Conservation (phyloP, 2,888 invertebrate genomes). For the Drosophila nigricruria region DNA sequence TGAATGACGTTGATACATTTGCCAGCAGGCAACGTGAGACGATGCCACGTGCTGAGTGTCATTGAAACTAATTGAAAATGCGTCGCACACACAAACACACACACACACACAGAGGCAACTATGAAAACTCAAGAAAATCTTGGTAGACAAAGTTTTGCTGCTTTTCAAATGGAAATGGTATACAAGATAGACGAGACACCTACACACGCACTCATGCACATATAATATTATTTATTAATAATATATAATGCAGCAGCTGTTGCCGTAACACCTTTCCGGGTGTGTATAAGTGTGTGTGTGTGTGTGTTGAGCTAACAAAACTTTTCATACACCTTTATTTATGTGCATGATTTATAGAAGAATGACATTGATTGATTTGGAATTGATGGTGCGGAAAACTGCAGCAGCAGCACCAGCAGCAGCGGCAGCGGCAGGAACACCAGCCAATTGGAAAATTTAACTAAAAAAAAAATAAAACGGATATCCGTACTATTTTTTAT, state of each 20-base stretch:
- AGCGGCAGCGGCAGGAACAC: constrained; percentile 2
- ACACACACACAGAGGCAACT: constrained; percentile 24
- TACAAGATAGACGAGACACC: constrained; percentile 31
- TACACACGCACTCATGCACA: constrained; percentile 20
- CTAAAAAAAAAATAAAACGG: constrained; percentile 25
- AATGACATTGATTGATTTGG: constrained; percentile 76
- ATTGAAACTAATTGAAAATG: constrained; percentile 77
- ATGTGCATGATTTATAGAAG: constrained; percentile 76
- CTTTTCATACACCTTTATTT: constrained; percentile 65
- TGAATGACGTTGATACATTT: constrained; percentile 71
- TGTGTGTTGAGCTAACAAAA: constrained; percentile 34
- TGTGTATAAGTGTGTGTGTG: constrained; percentile 5
- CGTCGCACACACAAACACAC: constrained; percentile 42
- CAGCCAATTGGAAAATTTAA: constrained; percentile 35
- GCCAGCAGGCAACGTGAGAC: constrained; percentile 42
- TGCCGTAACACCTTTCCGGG: constrained; percentile 30
- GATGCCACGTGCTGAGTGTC: constrained; percentile 68
- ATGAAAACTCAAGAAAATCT: constrained; percentile 50
- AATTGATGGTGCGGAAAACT: constrained; percentile 76
- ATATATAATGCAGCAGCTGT: constrained; percentile 73
- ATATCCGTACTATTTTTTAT: constrained; percentile 15
- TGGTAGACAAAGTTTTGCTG: constrained; percentile 69
- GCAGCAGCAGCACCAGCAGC: constrained; percentile 26
- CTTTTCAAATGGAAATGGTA: constrained; percentile 63
- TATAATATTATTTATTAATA: constrained; percentile 65